These are phyloP conservation scores for Epicampocera succincta DNA, from an alignment of 2,888 invertebrate genomes.

Conservation along the genomic window DNA sequence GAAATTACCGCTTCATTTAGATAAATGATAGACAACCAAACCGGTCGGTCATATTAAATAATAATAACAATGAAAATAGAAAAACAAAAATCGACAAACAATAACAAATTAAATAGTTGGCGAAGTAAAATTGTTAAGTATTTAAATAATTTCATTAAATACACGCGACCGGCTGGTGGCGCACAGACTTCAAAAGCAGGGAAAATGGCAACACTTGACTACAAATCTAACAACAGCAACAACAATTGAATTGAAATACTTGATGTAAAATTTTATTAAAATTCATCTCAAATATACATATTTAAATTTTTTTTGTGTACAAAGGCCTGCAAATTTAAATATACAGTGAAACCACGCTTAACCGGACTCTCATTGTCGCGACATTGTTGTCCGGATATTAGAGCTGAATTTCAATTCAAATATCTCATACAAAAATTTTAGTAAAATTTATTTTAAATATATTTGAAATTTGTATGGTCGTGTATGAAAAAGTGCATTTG, in stretches of 20 bases:
- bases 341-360: no score
- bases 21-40: slow-evolving; percentile 1
- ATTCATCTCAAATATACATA: no score
- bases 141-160: slow-evolving; percentile 41
- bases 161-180: slow-evolving; percentile 21
- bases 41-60: slow-evolving; percentile 5
- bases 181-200: neutral
- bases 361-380: no score
- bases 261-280: no score
- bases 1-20: slow-evolving; percentile 26
- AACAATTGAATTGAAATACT: neutral
- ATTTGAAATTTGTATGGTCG: no score
- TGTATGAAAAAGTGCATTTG: no score
- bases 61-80: neutral
- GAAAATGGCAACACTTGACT: neutral
- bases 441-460: no score
- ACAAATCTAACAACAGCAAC: neutral
- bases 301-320: no score
- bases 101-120: slow-evolving; percentile 40
- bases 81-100: neutral
- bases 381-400: no score
- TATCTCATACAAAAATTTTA: no score
- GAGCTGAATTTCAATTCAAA: no score
- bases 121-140: slow-evolving; percentile 22
- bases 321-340: no score